These are phyloP conservation scores for Ochotona princeps DNA, from an alignment of 2,113 vertebrate genomes.

Conservation along the genomic window DNA sequence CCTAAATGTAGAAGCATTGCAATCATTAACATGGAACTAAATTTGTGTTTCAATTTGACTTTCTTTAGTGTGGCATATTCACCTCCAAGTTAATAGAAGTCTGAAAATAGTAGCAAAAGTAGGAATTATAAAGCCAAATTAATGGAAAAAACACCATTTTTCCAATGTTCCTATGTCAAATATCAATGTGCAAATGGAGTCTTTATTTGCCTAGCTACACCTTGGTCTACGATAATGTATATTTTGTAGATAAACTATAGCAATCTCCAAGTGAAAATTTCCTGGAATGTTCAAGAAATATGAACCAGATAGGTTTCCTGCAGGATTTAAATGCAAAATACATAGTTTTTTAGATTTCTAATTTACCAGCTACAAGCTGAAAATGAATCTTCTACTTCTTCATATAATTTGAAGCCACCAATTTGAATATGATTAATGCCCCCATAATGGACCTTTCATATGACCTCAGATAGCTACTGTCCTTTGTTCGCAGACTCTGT, in stretches of 20 bases:
- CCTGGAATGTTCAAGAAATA: neutral
- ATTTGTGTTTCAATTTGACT: neutral
- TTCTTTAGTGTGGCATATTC: neutral
- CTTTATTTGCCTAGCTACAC: neutral
- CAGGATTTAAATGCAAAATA: neutral
- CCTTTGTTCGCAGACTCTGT: neutral
- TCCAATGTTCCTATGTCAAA: neutral
- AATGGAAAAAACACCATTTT: neutral
- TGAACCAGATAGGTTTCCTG: neutral
- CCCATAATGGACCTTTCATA: neutral
- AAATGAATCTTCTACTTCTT: conserved; percentile 9
- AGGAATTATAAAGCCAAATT: neutral
- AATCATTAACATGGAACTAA: neutral
- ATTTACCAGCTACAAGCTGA: neutral
- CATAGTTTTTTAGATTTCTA: neutral
- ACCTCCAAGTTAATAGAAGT: neutral
- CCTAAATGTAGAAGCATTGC: neutral
- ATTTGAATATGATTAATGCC: conserved; percentile 27
- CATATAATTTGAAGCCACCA: neutral
- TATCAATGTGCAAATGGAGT: neutral
- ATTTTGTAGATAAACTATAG: neutral
- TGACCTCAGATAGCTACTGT: neutral
- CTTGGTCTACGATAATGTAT: neutral
- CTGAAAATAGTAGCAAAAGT: neutral
- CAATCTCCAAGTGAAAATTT: neutral